Percentiles rank a stretch among this genome's conserved stretches.
These are phyloP conservation scores for Drosophila helvetica DNA, from an alignment of 2,888 invertebrate genomes.

Conservation along the genomic window DNA sequence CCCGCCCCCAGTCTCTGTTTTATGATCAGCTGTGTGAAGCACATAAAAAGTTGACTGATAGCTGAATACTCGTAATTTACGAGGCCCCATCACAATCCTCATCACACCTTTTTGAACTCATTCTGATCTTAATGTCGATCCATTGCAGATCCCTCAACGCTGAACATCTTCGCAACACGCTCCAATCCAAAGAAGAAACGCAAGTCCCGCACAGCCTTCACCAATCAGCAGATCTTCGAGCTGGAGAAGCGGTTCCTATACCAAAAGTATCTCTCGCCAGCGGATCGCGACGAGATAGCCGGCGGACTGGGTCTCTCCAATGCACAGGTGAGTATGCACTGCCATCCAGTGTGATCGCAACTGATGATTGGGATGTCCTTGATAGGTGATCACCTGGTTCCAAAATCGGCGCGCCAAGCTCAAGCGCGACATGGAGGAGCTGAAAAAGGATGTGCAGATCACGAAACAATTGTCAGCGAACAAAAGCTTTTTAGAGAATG, in stretches of 20 bases:
- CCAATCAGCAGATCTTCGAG: slow-evolving; percentile 99
- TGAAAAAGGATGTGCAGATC: slow-evolving; percentile 98
- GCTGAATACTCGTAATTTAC: slow-evolving; percentile 32
- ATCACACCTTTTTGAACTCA: slow-evolving; percentile 29
- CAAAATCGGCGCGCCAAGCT: slow-evolving; percentile 96
- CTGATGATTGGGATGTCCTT: not conserved
- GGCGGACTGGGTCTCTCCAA: slow-evolving; percentile 96
- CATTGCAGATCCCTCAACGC: slow-evolving; percentile 91
- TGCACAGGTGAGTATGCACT: slow-evolving; percentile 88
- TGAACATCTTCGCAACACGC: slow-evolving; percentile 94
- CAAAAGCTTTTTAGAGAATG: slow-evolving; percentile 95
- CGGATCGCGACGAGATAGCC: slow-evolving; percentile 98
- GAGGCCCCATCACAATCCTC: slow-evolving; percentile 29
- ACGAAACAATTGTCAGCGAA: slow-evolving; percentile 94
- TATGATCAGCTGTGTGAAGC: slow-evolving; percentile 37
- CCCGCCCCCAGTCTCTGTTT: slow-evolving; percentile 8
- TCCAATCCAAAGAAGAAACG: slow-evolving; percentile 98
- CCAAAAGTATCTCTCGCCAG: slow-evolving; percentile 98
- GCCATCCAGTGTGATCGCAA: not conserved
- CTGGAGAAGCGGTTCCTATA: slow-evolving; percentile 98
- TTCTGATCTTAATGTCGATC: slow-evolving; percentile 9
- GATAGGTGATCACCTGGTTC: slow-evolving; percentile 97
- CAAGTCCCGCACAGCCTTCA: slow-evolving; percentile 98
- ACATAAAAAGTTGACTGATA: slow-evolving; percentile 41
- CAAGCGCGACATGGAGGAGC: slow-evolving; percentile 98